Evolutionary conservation across 2,113 vertebrate species (phyloP), one percentile per base, ranked within the genome.

Genomic region (Aramus guarauna): DNA sequence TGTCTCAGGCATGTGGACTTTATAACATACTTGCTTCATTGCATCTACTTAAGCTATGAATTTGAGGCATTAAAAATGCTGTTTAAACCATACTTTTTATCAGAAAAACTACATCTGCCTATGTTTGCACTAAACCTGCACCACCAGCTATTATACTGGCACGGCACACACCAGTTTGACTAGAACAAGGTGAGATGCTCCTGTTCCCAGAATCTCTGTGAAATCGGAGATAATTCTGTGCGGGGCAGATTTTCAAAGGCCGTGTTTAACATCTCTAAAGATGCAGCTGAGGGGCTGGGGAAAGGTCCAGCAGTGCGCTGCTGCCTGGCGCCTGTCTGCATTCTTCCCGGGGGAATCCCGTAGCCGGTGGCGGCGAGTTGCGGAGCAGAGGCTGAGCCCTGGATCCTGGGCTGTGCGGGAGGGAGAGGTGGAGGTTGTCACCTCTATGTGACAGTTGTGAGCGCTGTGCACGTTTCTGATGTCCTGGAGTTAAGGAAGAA

Each of bases 251-350:
- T 92, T 85, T 86, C 91, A 96, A 95, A 96, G 85, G 82, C 91
- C 79, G 16, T 16, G 60, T 96, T 97, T 95, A 94, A 68, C 94
- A 94, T 94, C 88, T 95, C 92, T 96, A 96, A 95, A 92, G 97
- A 78, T 41, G 75, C 73, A 50, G 5, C 56, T 37, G 66, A 90
- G 81, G 69, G 87, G 63, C 56, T 87, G 91, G 87, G 94, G 90
- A 18, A 9, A 60, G 55, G 36, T 39, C 56, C 34, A 12, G 84
- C 81, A 92, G 87, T 85, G 92, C 66, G 84, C 76, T 69, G 89
- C 94, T 95, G 94, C 94, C 95, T 95, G 90, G 95, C 95, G 91
- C 94, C 95, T 95, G 94, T 97, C 95, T 97, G 94, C 95, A 96
- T 96, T 97, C 95, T 94, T 96, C 32, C 47, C 4, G 4, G 74